Percentiles rank a stretch among this genome's conserved stretches.
Conservation (phyloP, 2,113 vertebrate species). For the Notothenia rossii region DNA sequence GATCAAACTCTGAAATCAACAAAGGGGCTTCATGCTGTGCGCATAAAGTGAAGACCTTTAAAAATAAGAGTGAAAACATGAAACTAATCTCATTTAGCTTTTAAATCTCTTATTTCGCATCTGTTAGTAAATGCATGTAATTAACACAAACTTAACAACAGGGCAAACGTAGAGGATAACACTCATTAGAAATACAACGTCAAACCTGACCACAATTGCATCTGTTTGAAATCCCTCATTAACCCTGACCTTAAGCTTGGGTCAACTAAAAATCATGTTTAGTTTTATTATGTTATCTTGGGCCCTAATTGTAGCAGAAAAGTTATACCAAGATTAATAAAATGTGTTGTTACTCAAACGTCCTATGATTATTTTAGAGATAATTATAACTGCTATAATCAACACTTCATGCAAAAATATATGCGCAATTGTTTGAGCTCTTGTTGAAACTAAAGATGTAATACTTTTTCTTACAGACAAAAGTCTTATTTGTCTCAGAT, state of each 20-base stretch:
- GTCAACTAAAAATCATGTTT: neutral
- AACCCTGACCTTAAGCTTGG: constrained; percentile 31
- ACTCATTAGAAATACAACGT: constrained; percentile 6
- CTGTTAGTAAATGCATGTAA: constrained; percentile 20
- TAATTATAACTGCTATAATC: no score
- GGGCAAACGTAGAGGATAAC: neutral
- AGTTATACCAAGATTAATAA: no score
- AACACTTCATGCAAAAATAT: no score
- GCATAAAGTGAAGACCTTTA: constrained; percentile 41
- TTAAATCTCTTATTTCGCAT: constrained; percentile 41
- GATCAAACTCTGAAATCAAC: constrained; percentile 58
- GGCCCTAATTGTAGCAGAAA: neutral
- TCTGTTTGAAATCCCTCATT: constrained; percentile 5
- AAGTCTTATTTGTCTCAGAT: no score
- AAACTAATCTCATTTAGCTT: constrained; percentile 32
- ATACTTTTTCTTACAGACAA: no score
- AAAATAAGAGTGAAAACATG: constrained; percentile 36
- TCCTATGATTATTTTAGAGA: no score
- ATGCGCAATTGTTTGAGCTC: no score
- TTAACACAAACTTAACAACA: constrained; percentile 18
- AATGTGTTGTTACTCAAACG: no score
- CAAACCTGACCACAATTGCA: constrained; percentile 22
- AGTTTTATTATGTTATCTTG: neutral
- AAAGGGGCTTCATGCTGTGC: constrained; percentile 37
- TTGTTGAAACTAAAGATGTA: no score